phyloP scores from a whole-genome alignment of 2,888 invertebrate genomes.

The Cheilosia grossa region DNA sequence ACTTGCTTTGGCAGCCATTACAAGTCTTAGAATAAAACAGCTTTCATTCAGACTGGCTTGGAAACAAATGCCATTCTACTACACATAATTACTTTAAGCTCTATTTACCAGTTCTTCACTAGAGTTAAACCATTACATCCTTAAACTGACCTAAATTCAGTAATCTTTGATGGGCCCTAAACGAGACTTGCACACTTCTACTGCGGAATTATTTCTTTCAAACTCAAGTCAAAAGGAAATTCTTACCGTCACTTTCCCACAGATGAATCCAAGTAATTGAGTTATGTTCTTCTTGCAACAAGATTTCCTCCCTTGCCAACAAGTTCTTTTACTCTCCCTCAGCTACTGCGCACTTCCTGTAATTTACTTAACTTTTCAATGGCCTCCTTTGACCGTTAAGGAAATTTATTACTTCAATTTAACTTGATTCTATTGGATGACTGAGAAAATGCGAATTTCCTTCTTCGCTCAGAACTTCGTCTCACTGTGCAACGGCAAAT shows the following conservation, averaged over 20 bases:
- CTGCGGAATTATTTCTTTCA: not conserved
- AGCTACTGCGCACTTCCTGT: not conserved
- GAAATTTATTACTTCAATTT: conserved; percentile 2
- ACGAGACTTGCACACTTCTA: not conserved
- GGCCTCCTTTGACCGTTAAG: not conserved
- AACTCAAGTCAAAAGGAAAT: not conserved
- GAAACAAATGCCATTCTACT: too few species aligned
- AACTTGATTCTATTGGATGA: not conserved
- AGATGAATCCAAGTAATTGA: not conserved
- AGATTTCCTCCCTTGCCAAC: not conserved
- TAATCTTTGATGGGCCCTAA: too few species aligned
- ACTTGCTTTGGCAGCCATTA: too few species aligned
- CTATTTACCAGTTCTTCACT: too few species aligned
- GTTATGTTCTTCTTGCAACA: not conserved
- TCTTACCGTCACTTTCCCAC: not conserved
- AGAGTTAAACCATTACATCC: too few species aligned
- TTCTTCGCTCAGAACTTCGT: not conserved
- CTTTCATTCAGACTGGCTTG: too few species aligned
- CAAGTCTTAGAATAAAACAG: too few species aligned
- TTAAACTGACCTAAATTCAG: too few species aligned
- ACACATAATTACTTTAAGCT: too few species aligned
- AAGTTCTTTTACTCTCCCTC: not conserved
- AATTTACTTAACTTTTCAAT: not conserved
- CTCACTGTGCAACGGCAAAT: not conserved
- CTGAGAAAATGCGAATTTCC: not conserved